Evolutionary conservation across 2,113 vertebrate genomes (phyloP).

Genomic region (Ia io): DNA sequence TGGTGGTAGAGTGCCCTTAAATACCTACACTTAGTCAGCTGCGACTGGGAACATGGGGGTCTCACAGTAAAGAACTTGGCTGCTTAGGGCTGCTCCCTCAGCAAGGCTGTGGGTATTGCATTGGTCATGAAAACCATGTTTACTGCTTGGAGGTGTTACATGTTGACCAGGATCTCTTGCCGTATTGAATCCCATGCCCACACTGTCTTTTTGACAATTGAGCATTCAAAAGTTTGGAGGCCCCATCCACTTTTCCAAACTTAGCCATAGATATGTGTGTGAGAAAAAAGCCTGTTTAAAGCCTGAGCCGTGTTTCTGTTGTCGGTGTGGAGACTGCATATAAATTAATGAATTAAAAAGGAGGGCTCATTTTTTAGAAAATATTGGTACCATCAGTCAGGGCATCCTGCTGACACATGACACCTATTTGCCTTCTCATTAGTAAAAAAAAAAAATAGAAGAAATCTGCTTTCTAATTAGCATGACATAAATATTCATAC

Average conservation of each 20-base stretch:
- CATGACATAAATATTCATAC: slow-evolving; percentile 22
- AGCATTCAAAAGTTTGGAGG: background rate
- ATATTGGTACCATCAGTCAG: background rate
- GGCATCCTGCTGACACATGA: background rate
- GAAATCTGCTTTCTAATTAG: slow-evolving; percentile 25
- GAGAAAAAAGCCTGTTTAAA: slow-evolving; percentile 14
- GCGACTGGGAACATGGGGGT: background rate
- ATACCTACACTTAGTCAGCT: background rate
- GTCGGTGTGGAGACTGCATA: background rate
- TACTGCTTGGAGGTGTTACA: background rate
- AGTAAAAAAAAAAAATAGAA: slow-evolving; percentile 4
- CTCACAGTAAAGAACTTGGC: background rate
- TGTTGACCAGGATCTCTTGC: background rate
- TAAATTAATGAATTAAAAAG: slow-evolving; percentile 1
- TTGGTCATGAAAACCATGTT: background rate
- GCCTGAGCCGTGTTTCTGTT: background rate
- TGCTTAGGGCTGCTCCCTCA: background rate
- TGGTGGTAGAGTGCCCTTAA: background rate
- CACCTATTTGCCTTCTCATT: background rate
- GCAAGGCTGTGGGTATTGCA: background rate
- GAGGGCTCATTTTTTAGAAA: background rate
- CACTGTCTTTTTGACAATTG: background rate
- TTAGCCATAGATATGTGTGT: background rate
- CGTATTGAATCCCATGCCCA: background rate
- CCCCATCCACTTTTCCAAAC: background rate